These are phyloP conservation scores for Leptopilina drosophilae DNA, from an alignment of 2,888 invertebrate species.

Conservation along the genomic window DNA sequence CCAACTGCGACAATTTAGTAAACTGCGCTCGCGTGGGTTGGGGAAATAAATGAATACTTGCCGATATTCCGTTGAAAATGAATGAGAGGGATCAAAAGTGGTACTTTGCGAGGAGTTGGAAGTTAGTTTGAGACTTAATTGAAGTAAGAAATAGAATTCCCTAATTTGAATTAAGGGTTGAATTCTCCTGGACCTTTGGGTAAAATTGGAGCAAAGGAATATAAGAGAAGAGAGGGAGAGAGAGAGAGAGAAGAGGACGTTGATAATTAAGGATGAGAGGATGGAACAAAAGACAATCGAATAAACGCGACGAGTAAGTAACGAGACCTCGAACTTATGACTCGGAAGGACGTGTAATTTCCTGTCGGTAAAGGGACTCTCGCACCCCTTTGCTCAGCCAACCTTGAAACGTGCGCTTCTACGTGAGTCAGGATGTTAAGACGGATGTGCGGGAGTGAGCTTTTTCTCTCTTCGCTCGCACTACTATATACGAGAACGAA, in stretches of 20 bases:
- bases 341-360: slow-evolving; percentile 75
- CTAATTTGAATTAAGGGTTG: slow-evolving; percentile 8
- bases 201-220: slow-evolving; percentile 50
- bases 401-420: slow-evolving; percentile 60
- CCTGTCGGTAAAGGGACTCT: slow-evolving; percentile 69
- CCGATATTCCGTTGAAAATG: too few species aligned
- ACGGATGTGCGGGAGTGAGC: slow-evolving; percentile 55
- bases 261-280: slow-evolving; percentile 58
- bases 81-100: background rate
- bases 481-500: slow-evolving; percentile 38
- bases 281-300: slow-evolving; percentile 39
- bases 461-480: slow-evolving; percentile 27
- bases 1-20: too few species aligned
- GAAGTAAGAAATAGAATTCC: slow-evolving; percentile 21
- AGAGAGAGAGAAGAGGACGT: slow-evolving; percentile 47
- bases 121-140: slow-evolving; percentile 8
- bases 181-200: slow-evolving; percentile 12
- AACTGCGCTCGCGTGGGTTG: too few species aligned
- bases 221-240: too few species aligned
- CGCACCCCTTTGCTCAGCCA: slow-evolving; percentile 62
- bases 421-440: slow-evolving; percentile 59
- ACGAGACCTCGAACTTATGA: slow-evolving; percentile 63
- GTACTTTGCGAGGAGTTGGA: background rate
- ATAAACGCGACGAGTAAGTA: slow-evolving; percentile 52
- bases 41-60: too few species aligned